Conservation (phyloP, 64 coral and sea anemone genomes). For the Montipora capricornis region DNA sequence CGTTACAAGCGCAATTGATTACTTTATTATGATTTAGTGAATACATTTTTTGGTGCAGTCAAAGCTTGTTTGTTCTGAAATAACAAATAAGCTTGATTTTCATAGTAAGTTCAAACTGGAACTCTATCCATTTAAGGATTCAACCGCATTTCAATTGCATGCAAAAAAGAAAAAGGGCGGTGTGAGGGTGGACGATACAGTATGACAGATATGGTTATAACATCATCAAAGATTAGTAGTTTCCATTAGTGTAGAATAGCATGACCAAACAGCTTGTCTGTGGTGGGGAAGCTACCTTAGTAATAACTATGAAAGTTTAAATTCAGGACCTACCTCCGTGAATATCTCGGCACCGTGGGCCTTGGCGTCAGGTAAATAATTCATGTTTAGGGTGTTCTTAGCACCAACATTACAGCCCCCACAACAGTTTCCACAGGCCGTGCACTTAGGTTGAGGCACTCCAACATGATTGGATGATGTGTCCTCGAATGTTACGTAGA, state of each 20-base stretch:
- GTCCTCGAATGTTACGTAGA: constrained; percentile 77
- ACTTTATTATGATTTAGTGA: too few relatives aligned
- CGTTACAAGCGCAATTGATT: too few relatives aligned
- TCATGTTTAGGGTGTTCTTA: constrained; percentile 79
- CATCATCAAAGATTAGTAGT: background rate
- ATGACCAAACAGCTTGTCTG: background rate
- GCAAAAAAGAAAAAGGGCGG: background rate
- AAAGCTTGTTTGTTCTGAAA: too few relatives aligned
- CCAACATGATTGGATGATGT: constrained; percentile 73
- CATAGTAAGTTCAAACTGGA: too few relatives aligned
- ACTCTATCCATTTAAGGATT: too few relatives aligned
- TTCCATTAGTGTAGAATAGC: background rate
- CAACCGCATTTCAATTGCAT: too few relatives aligned
- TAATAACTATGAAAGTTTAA: background rate
- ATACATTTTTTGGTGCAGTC: too few relatives aligned
- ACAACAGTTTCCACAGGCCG: constrained; percentile 71
- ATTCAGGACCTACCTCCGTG: constrained; percentile 31
- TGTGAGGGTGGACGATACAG: background rate
- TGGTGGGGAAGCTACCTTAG: background rate
- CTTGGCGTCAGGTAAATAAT: constrained; percentile 76
- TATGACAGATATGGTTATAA: background rate
- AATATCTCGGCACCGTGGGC: constrained; percentile 70
- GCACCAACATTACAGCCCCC: constrained; percentile 77
- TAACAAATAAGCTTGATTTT: too few relatives aligned
- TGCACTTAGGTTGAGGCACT: constrained; percentile 72